A percentile compares a stretch with the other conserved stretches of the same genome.
Conservation (phyloP, 2,797 vertebrate genomes). For the Crocidura indochinensis region DNA sequence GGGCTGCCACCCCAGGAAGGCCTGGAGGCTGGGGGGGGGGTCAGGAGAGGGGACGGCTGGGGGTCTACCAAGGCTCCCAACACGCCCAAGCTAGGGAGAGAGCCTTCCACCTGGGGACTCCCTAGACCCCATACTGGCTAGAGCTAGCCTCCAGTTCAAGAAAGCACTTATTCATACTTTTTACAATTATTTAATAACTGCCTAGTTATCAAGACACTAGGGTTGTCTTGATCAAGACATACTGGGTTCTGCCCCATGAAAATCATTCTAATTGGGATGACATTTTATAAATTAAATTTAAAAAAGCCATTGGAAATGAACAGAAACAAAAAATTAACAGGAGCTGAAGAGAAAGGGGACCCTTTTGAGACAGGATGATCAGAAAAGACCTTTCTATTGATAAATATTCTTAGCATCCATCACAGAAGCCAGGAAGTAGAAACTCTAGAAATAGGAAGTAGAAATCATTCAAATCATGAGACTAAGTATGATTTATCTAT, state of each 20-base stretch:
- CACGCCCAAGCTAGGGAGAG: too few relatives aligned
- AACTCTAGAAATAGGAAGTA: not conserved
- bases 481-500: too few relatives aligned
- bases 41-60: too few relatives aligned
- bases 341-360: not conserved
- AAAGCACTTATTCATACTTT: not conserved
- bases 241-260: not conserved
- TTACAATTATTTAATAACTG: not conserved
- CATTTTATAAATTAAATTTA: not conserved
- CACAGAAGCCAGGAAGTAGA: not conserved
- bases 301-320: slow-evolving; percentile 32
- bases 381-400: slow-evolving; percentile 1
- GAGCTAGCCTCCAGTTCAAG: too few relatives aligned
- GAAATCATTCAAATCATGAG: too few relatives aligned
- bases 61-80: too few relatives aligned
- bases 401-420: too few relatives aligned
- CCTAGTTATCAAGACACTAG: not conserved
- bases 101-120: too few relatives aligned
- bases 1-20: too few relatives aligned
- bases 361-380: not conserved
- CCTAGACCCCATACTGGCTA: too few relatives aligned
- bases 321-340: slow-evolving; percentile 32
- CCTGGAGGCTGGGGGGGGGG: too few relatives aligned
- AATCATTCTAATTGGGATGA: not conserved
- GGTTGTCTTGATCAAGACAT: not conserved